Conservation (phyloP, 2,888 invertebrate genomes). For the Cephus rjabovi region DNA sequence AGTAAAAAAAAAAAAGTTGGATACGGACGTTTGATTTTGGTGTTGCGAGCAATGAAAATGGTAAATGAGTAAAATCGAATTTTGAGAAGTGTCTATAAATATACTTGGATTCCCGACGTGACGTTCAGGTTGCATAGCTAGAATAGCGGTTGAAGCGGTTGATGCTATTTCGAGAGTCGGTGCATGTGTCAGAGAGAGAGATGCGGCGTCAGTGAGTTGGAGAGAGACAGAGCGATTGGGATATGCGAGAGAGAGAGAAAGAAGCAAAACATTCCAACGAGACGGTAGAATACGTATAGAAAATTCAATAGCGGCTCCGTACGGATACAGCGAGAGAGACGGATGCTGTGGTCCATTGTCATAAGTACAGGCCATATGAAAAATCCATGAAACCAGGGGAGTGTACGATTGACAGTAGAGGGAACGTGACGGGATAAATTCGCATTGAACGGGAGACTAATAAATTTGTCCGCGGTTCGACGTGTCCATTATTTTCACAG, state of each 20-base stretch:
- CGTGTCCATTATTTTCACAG: not conserved
- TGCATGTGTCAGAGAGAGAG: not conserved
- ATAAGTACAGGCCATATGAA: not conserved
- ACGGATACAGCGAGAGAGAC: not conserved
- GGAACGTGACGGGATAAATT: not conserved
- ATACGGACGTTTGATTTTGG: not conserved
- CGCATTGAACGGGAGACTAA: not conserved
- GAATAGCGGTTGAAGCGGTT: not conserved
- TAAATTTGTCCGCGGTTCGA: not conserved
- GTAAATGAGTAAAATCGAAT: not conserved
- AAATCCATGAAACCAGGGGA: not conserved
- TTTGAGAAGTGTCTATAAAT: not conserved
- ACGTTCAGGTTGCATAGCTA: not conserved
- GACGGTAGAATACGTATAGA: not conserved
- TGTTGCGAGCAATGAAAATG: not conserved
- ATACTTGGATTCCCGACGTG: not conserved
- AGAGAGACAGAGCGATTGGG: not conserved
- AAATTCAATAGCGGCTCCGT: not conserved
- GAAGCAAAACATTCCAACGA: not conserved
- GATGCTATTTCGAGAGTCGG: not conserved
- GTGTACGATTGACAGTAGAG: not conserved
- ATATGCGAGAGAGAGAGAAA: not conserved
- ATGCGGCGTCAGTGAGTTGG: not conserved
- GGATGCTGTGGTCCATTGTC: not conserved
- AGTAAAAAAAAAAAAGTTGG: accelerated